A percentile compares a stretch with the other conserved stretches of the same genome.
These are phyloP conservation scores for Galemys pyrenaicus DNA, from an alignment of 2,113 vertebrate species.

Conservation along the genomic window DNA sequence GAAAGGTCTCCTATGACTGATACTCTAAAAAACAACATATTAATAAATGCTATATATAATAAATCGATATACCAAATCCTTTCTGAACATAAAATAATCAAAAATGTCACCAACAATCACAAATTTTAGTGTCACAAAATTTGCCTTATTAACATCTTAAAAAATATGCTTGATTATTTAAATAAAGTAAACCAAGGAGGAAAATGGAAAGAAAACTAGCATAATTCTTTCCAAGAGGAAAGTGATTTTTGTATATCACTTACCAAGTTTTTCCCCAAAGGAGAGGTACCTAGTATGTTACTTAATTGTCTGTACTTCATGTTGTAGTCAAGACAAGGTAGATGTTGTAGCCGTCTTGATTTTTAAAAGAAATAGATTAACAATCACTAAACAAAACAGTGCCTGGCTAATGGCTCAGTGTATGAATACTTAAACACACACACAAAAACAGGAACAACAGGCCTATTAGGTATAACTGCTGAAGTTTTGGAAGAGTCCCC, in stretches of 20 bases:
- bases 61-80: background rate
- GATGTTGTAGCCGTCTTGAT: background rate
- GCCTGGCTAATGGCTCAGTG: background rate
- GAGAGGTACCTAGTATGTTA: background rate
- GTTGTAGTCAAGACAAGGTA: background rate
- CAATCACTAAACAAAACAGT: conserved; percentile 20
- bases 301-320: background rate
- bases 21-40: conserved; percentile 27
- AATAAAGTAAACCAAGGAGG: background rate
- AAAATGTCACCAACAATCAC: conserved; percentile 35
- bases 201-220: background rate
- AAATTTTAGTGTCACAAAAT: conserved; percentile 49
- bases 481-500: background rate
- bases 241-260: background rate
- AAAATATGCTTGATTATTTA: background rate
- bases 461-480: background rate
- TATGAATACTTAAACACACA: background rate
- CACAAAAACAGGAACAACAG: background rate
- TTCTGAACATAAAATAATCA: background rate
- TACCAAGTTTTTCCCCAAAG: conserved; percentile 9
- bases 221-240: conserved; percentile 31
- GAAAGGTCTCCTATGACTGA: background rate
- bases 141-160: conserved; percentile 21
- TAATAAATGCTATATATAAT: conserved; percentile 21
- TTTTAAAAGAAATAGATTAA: background rate